Evolutionary conservation across 37 sponge, comb jelly and placozoan genomes (phyloP).

Genomic region (Eunapius fragilis): DNA sequence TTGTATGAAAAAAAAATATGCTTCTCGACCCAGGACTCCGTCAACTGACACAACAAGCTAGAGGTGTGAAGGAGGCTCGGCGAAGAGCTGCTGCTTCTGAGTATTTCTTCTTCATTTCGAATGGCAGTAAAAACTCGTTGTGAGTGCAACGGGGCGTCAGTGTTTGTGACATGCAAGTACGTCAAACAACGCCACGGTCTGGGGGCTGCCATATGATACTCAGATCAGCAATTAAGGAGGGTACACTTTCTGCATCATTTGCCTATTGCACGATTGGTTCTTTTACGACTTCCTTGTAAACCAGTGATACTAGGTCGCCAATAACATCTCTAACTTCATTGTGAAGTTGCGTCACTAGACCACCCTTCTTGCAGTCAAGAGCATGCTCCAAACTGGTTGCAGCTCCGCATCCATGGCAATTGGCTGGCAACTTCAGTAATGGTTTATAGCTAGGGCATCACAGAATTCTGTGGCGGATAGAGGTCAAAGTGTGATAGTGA

Average conservation of each 20-base stretch:
- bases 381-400: conserved; percentile 8
- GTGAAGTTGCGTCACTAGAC: conserved; percentile 28
- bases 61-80: conserved; percentile 34
- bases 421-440: conserved; percentile 4
- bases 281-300: conserved; percentile 22
- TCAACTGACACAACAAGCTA: conserved; percentile 49
- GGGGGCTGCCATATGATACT: conserved; percentile 49
- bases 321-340: conserved; percentile 52
- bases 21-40: conserved; percentile 38
- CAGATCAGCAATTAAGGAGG: conserved; percentile 46
- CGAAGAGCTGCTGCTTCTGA: conserved; percentile 6
- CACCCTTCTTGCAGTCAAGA: conserved; percentile 49
- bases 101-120: conserved; percentile 6
- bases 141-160: conserved; percentile 29
- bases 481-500: conserved; percentile 26
- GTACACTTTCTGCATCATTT: not conserved
- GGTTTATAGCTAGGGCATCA: conserved; percentile 41
- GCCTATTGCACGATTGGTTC: conserved; percentile 46
- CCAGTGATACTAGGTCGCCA: conserved; percentile 34
- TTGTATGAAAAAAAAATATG: not conserved
- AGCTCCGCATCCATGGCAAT: conserved; percentile 39
- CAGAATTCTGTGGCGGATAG: conserved; percentile 28
- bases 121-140: not conserved
- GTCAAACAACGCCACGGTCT: conserved; percentile 58
- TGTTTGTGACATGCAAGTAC: conserved; percentile 46